A percentile compares a stretch with the other conserved stretches of the same genome.
Evolutionary conservation across 2,113 vertebrate genomes (phyloP).

Genomic region (Datnioides undecimradiatus): DNA sequence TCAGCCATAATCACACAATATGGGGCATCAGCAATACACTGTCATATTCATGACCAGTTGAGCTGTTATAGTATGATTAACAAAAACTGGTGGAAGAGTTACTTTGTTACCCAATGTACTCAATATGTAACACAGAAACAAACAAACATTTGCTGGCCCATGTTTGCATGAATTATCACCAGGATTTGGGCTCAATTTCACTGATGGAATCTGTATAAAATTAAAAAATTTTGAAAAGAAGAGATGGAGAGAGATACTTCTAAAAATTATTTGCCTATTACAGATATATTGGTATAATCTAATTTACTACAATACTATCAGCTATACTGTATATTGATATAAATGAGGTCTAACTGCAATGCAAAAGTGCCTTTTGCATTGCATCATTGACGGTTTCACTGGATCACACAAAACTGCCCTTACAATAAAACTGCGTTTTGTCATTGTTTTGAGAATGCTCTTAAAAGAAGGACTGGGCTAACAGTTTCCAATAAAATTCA

Average conservation of each 20-base stretch:
- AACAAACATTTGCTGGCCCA: neutral
- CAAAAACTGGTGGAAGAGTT: neutral
- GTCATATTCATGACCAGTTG: too few species aligned
- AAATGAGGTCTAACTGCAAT: neutral
- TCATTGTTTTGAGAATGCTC: conserved; percentile 62
- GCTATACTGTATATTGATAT: neutral
- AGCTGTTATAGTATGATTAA: too few species aligned
- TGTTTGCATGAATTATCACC: neutral
- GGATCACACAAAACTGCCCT: conserved; percentile 41
- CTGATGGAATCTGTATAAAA: neutral
- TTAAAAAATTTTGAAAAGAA: too few species aligned
- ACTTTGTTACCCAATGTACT: too few species aligned
- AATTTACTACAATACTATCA: neutral
- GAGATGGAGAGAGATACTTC: too few species aligned
- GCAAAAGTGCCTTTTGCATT: conserved; percentile 29
- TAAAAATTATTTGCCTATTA: neutral
- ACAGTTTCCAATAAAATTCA: conserved; percentile 53
- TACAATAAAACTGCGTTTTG: conserved; percentile 66
- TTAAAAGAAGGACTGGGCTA: conserved; percentile 40
- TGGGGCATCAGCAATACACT: too few species aligned
- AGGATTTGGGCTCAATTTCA: neutral
- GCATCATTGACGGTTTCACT: conserved; percentile 42
- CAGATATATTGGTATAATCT: neutral
- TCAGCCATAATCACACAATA: too few species aligned
- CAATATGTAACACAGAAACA: neutral